Conservation (phyloP, 2,888 invertebrate species). For the Acanthosoma haemorrhoidale region DNA sequence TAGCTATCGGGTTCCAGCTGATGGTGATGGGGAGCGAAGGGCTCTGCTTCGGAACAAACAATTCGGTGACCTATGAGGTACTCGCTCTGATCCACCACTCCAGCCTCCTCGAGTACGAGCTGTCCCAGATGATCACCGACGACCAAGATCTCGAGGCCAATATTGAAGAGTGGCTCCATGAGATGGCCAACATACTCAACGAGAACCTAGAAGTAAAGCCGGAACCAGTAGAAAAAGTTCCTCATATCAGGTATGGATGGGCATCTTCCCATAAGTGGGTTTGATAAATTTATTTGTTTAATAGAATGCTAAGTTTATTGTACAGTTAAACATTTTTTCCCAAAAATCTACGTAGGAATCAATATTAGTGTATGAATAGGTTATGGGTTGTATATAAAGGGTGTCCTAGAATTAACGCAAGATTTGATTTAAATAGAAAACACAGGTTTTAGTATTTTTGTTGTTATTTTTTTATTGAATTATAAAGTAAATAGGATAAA, state of each 20-base stretch:
- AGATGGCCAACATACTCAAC: conserved; percentile 31
- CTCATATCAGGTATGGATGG: conserved; percentile 22
- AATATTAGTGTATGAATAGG: too few relatives aligned
- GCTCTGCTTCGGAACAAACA: conserved; percentile 8
- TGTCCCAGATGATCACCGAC: conserved; percentile 33
- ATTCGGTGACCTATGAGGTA: conserved; percentile 29
- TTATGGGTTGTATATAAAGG: too few relatives aligned
- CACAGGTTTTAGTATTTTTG: too few relatives aligned
- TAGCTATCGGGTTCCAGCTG: conserved; percentile 11
- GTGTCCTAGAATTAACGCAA: too few relatives aligned
- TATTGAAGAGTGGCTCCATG: conserved; percentile 12
- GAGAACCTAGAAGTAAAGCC: conserved; percentile 19
- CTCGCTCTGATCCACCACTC: conserved; percentile 20
- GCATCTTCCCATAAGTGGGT: too few relatives aligned
- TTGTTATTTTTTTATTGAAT: too few relatives aligned
- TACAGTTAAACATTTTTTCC: too few relatives aligned
- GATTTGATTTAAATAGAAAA: too few relatives aligned
- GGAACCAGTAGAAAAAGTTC: neutral
- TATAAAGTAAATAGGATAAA: too few relatives aligned
- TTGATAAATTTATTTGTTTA: too few relatives aligned
- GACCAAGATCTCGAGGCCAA: conserved; percentile 28
- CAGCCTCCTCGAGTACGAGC: conserved; percentile 35
- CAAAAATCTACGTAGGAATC: too few relatives aligned
- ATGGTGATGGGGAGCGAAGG: neutral
- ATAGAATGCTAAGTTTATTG: too few relatives aligned